Conservation (phyloP, 2,797 vertebrate genomes). For the Coreius guichenoti region DNA sequence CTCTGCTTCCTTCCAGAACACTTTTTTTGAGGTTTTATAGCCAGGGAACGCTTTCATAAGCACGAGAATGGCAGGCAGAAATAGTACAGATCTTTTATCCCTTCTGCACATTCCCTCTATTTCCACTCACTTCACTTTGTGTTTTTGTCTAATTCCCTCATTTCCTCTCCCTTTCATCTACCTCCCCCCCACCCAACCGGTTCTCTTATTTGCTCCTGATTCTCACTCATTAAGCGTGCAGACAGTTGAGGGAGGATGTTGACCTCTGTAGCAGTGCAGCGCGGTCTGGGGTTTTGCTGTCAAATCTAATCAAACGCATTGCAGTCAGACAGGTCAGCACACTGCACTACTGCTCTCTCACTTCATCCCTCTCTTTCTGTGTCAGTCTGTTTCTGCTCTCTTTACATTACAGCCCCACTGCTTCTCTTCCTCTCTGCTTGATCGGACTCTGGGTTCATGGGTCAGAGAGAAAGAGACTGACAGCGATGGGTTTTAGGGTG, state of each 20-base stretch:
- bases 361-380: slow-evolving; percentile 28
- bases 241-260: slow-evolving; percentile 35
- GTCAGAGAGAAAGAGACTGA: slow-evolving; percentile 23
- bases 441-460: slow-evolving; percentile 5
- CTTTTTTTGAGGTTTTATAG: slow-evolving; percentile 73
- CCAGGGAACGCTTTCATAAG: slow-evolving; percentile 71
- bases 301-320: slow-evolving; percentile 57
- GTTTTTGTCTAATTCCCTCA: slow-evolving; percentile 11
- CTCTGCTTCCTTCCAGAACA: slow-evolving; percentile 66
- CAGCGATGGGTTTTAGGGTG: slow-evolving; percentile 7
- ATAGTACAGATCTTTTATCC: slow-evolving; percentile 65
- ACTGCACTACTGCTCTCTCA: slow-evolving; percentile 33
- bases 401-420: slow-evolving; percentile 15
- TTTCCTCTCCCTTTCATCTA: not conserved
- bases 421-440: slow-evolving; percentile 16
- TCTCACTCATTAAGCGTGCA: slow-evolving; percentile 64
- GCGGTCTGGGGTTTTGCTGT: slow-evolving; percentile 45
- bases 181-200: slow-evolving; percentile 1
- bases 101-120: slow-evolving; percentile 27
- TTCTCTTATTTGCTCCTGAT: slow-evolving; percentile 59
- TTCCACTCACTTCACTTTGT: slow-evolving; percentile 9
- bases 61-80: slow-evolving; percentile 67
- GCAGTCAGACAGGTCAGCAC: slow-evolving; percentile 51
- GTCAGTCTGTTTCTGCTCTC: slow-evolving; percentile 14
- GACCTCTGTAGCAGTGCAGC: slow-evolving; percentile 40